Base-by-base conservation (phyloP, 2,888 invertebrate genomes). In the Zhengitettix transpicula region DNA sequence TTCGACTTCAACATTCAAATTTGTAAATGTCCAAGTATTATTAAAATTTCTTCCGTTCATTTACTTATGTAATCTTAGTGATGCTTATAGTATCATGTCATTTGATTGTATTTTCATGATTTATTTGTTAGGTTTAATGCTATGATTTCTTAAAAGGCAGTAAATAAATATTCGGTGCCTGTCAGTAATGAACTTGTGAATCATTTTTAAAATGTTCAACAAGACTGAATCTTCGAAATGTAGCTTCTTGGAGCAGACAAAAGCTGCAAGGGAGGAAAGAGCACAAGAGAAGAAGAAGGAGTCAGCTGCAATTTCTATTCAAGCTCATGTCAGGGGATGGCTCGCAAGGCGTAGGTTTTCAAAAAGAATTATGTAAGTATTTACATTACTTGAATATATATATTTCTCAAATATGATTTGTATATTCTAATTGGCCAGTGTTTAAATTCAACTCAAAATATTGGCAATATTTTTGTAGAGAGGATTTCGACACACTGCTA, bases 211-310 rank as follows among this genome's bases (percentile, higher is more conserved):
- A 65, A 84, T 84, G 83, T 84, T 83, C 69, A 78, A 78, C 67
- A 77, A 77, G 66, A 73, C 78, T 42, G 81, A 84, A 67, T 81
- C 81, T 44, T 80, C 82, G 67, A 89, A 88, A 73, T 82, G 82
- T 67, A 80, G 78, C 66, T 94, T 95, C 73, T 78, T 95, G 69
- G 90, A 92, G 72, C 89, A 91, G 71, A 89, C 90, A 8, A 94
- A 94, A 74, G 88, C 87, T 41, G 93, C 94, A 14, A 79, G 95
- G 62, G 89, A 91, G 71, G 93, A 93, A 72, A 81, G 95, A 60
- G 92, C 90, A 0, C 75, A 85, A 58, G 94, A 92, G 69, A 89
- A 91, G 71, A 82, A 83, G 64, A 81, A 83, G 63, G 90, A 92
- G 68, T 77, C 77, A 65, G 88, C 90, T 42, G 85, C 85, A 52